Evolutionary conservation across 2,797 vertebrate genomes (phyloP), one percentile per base, ranked within the genome.

Genomic region (Acanthurus tractus): DNA sequence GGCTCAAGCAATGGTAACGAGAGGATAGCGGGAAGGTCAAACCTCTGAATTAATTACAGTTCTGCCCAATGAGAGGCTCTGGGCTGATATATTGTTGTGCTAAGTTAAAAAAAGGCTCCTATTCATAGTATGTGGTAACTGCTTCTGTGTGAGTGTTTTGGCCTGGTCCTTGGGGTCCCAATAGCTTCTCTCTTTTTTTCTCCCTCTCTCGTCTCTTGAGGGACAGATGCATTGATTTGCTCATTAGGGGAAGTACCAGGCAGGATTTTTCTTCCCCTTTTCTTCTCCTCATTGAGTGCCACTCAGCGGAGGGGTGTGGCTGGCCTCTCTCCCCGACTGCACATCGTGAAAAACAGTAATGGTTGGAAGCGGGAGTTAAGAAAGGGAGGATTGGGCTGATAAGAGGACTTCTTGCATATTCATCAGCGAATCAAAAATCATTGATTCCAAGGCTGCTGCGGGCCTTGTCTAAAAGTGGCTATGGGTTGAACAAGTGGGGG

Each of bases 351-450:
- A 94, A 94, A 90, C 88, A 85, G 86, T 76, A 74, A 88, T 79
- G 72, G 85, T 79, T 64, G 78, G 74, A 78, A 89, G 82, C 44
- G 0, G 62, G 75, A 88, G 62, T 52, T 63, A 63, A 84, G 85
- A 88, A 89, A 88, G 82, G 76, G 62, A 80, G 83, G 81, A 78
- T 58, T 83, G 83, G 81, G 89, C 58, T 40, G 79, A 92, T 85
- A 93, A 89, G 81, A 83, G 70, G 82, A 68, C 86, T 86, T 84
- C 91, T 92, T 95, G 96, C 94, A 96, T 97, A 94, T 95, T 96
- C 88, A 96, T 96, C 88, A 95, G 95, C 89, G 91, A 95, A 96
- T 93, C 95, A 94, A 93, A 79, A 94, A 95, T 95, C 94, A 95
- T 82, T 90, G 94, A 96, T 93, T 88, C 88, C 83, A 77, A 81